These are phyloP conservation scores for Neotoxoptera formosana DNA, from an alignment of 1,140 invertebrate genomes.

Conservation along the genomic window DNA sequence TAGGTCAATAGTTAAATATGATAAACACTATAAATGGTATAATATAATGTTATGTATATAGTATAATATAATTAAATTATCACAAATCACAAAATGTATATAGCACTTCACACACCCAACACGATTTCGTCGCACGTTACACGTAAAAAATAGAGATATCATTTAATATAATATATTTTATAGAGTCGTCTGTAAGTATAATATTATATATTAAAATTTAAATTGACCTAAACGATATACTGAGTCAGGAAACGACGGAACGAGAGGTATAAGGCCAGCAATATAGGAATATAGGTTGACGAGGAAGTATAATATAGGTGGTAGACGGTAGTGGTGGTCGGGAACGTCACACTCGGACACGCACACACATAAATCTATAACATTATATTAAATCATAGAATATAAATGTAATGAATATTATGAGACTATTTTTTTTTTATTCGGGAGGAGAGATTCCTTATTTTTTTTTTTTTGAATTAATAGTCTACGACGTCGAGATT, in stretches of 20 bases:
- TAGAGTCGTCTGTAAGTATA: neutral
- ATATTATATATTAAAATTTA: neutral
- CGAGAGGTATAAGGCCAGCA: neutral
- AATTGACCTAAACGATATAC: neutral
- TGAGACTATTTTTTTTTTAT: neutral
- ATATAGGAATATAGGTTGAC: neutral
- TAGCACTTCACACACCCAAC: neutral
- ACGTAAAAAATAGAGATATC: constrained; percentile 35
- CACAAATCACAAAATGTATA: constrained; percentile 38
- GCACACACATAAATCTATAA: neutral
- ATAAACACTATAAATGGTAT: constrained; percentile 8
- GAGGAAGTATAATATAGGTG: neutral
- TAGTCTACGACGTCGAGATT: neutral
- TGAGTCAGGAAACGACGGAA: neutral
- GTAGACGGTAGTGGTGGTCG: neutral
- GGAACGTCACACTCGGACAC: neutral
- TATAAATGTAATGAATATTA: neutral
- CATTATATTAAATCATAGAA: neutral
- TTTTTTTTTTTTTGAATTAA: neutral
- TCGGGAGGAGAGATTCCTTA: neutral
- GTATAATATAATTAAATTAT: constrained; percentile 10
- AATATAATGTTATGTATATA: neutral
- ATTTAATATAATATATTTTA: neutral
- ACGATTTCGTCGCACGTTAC: constrained; percentile 10
- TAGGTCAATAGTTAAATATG: neutral